Evolutionary conservation across 2,888 invertebrate genomes (phyloP), one percentile per base, ranked within the genome.

Genomic region (Apodemia zela): DNA sequence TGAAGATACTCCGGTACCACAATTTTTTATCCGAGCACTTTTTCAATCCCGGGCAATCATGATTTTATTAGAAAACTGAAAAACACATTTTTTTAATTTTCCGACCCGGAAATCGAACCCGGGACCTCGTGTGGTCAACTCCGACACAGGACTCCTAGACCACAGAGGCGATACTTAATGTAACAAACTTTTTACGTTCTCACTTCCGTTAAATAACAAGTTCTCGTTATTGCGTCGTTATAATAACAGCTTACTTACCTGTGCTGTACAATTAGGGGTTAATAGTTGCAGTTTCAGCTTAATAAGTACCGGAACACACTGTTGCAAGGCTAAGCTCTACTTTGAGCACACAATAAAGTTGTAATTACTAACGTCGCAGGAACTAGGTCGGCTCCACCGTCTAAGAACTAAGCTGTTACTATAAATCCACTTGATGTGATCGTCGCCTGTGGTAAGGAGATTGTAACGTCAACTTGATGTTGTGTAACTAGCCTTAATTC

Each of bases 331-430:
- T 54, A 58, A 42, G 38, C 29, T 42, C 63, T 35, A 62, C 66
- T 71, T 69, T 69, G 71, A 73, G 72, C 72, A 71, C 65, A 75
- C 73, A 75, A 74, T 76, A 77, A 77, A 76, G 69, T 76, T 77
- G 76, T 77, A 76, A 76, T 77, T 78, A 76, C 74, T 69, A 69
- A 66, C 71, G 63, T 69, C 68, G 65, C 66, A 71, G 67, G 58
- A 62, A 57, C 35, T 62, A 62, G 45, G 57, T 62, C 60, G 62
- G 62, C n/a, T 15, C 54, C 15, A 25, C 54, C 66, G 66, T 68
- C 65, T 66, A 64, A 67, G 65, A 68, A 69, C 67, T 69, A 65
- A 66, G 70, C 67, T 67, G 63, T 58, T 60, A 67, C 68, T 65
- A 71, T 73, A 72, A 71, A 71, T 72, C 63, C 63, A 35, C 62